phyloP scores from a whole-genome alignment of 2,113 vertebrate species.

The Atlantisia rogersi region DNA sequence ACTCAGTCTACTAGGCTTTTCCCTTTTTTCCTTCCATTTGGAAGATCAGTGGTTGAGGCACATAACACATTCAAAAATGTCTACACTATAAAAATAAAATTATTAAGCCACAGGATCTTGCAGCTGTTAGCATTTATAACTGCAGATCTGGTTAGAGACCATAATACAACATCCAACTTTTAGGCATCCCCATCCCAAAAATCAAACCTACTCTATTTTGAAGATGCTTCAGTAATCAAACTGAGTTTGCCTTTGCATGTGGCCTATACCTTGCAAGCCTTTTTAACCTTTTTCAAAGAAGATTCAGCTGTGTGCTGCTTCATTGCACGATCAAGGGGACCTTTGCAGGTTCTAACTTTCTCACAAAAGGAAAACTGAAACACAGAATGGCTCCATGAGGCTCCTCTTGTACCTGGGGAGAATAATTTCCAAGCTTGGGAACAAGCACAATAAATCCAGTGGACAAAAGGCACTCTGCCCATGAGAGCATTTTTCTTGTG shows the following conservation, averaged over 20 bases:
- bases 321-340: neutral
- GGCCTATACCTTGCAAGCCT: neutral
- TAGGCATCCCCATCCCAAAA: neutral
- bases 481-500: neutral
- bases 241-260: neutral
- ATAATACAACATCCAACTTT: neutral
- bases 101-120: neutral
- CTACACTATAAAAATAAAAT: neutral
- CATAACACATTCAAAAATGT: neutral
- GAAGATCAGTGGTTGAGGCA: neutral
- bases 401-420: neutral
- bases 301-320: neutral
- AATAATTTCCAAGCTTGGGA: neutral
- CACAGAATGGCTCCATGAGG: accelerated
- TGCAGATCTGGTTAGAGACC: neutral
- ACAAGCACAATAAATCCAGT: neutral
- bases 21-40: neutral
- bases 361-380: neutral
- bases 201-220: neutral
- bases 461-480: neutral
- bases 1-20: neutral
- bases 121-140: neutral
- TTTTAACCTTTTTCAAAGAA: neutral
- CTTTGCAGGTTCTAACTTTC: neutral
- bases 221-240: neutral